Evolutionary conservation across 2,797 vertebrate genomes (phyloP).

Genomic region (Dendrocincla tyrannina): DNA sequence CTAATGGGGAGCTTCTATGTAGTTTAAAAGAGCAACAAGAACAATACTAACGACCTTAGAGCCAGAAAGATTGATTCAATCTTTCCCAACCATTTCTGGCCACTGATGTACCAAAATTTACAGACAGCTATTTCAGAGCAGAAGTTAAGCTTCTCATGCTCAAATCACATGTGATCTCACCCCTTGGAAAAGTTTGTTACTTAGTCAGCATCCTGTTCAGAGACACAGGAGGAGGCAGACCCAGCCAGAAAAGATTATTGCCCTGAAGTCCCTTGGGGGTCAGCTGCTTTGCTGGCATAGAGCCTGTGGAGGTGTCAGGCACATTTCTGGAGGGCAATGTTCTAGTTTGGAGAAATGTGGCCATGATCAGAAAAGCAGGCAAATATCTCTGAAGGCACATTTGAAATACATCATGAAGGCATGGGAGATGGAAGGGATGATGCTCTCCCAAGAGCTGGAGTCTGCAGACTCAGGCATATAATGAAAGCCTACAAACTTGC

Average conservation of each 20-base stretch:
- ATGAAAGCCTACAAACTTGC: background rate
- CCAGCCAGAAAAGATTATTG: background rate
- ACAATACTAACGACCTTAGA: background rate
- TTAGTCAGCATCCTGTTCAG: background rate
- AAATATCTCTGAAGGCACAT: background rate
- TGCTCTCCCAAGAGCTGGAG: background rate
- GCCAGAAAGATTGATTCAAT: background rate
- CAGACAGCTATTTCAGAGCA: background rate
- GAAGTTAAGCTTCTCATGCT: background rate
- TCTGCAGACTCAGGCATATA: background rate
- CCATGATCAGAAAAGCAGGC: background rate
- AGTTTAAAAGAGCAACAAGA: background rate
- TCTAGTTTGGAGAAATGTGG: background rate
- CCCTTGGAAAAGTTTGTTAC: background rate
- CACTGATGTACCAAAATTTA: background rate
- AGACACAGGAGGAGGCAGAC: background rate
- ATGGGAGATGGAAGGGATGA: background rate
- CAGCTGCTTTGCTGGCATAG: background rate
- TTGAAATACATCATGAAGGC: background rate
- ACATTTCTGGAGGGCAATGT: background rate
- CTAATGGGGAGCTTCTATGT: background rate
- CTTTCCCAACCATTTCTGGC: background rate
- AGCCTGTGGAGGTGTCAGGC: background rate
- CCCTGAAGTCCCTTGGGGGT: background rate
- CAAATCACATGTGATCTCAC: fast-evolving